Percentiles rank a stretch among this genome's conserved stretches.
Evolutionary conservation across 92 coral and sea anemone genomes (phyloP).

Genomic region (Bergia sp.): DNA sequence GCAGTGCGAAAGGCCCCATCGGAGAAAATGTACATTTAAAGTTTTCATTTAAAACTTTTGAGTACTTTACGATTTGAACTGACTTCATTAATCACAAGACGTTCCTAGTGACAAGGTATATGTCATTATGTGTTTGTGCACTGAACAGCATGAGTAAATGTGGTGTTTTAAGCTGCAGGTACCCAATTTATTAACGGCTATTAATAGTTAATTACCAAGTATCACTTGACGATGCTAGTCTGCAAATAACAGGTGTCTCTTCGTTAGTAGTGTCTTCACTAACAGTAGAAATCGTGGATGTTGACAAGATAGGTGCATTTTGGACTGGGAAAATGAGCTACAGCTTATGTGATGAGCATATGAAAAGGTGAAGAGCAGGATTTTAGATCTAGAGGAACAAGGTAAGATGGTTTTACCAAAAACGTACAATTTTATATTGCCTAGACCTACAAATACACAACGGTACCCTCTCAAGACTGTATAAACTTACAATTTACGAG

Average conservation of each 20-base stretch:
- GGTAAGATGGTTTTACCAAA: neutral
- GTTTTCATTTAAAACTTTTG: neutral
- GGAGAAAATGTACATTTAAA: neutral
- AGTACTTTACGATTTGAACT: neutral
- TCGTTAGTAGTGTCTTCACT: neutral
- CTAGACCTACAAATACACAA: no score
- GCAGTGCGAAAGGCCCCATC: neutral
- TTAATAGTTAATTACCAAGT: neutral
- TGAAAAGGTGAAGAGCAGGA: neutral
- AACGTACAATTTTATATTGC: neutral
- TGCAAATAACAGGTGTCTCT: neutral
- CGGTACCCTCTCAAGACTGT: neutral
- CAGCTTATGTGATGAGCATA: neutral
- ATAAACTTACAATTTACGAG: neutral
- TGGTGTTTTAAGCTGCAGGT: neutral
- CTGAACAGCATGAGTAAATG: neutral
- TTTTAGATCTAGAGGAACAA: no score
- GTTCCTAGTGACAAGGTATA: neutral
- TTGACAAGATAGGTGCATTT: neutral
- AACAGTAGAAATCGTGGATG: neutral
- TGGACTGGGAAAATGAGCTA: neutral
- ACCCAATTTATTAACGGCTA: neutral
- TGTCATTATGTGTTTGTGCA: neutral
- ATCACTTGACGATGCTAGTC: neutral
- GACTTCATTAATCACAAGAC: neutral